phyloP scores from a whole-genome alignment of 2,888 invertebrate species.

The Drosophila longiperda region DNA sequence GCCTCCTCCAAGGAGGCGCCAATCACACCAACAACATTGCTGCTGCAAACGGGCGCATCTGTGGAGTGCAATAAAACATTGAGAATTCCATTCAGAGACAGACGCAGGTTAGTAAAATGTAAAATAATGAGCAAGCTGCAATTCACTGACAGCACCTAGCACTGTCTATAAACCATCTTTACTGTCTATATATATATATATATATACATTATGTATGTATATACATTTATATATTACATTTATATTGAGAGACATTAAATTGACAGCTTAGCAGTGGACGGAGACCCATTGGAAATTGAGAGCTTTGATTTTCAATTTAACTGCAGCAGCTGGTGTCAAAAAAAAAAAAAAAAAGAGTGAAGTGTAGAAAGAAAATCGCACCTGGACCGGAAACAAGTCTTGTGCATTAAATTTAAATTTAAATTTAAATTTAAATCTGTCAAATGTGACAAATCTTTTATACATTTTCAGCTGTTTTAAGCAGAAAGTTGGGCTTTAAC shows the following conservation, averaged over 20 bases:
- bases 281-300: constrained; percentile 60
- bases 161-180: constrained; percentile 40
- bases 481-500: constrained; percentile 56
- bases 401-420: constrained; percentile 44
- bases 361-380: not conserved
- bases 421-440: constrained; percentile 40
- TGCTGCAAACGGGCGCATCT: constrained; percentile 94
- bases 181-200: not conserved
- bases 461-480: constrained; percentile 11
- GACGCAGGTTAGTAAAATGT: constrained; percentile 25
- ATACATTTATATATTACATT: constrained; percentile 53
- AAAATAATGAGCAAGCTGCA: constrained; percentile 78
- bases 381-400: constrained; percentile 37
- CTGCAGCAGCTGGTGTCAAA: constrained; percentile 59
- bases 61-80: constrained; percentile 63
- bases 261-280: constrained; percentile 61
- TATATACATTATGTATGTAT: not conserved
- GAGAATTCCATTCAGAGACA: constrained; percentile 10
- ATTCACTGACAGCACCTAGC: constrained; percentile 44
- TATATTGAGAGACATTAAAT: constrained; percentile 64
- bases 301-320: constrained; percentile 75
- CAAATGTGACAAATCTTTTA: constrained; percentile 22
- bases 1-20: constrained; percentile 94
- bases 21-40: constrained; percentile 90
- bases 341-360: constrained; percentile 1